phyloP scores from a whole-genome alignment of 2,797 vertebrate genomes.

The Synanceia verrucosa region DNA sequence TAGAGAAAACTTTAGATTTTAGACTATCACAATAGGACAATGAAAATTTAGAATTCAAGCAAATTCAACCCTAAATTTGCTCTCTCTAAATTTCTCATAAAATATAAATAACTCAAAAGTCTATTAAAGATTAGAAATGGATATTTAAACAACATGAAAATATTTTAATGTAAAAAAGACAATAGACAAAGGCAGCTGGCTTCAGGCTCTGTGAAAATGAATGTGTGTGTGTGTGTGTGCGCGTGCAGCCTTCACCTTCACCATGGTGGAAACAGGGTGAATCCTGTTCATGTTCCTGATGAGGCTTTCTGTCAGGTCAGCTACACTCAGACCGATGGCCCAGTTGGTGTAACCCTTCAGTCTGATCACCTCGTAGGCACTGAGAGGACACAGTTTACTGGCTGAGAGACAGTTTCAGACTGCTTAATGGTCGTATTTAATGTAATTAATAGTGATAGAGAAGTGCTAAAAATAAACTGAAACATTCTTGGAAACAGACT shows the following conservation, averaged over 20 bases:
- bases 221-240: not conserved
- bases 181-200: not conserved
- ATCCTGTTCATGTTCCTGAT: slow-evolving; percentile 90
- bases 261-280: slow-evolving; percentile 95
- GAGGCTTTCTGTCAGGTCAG: slow-evolving; percentile 92
- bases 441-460: not conserved
- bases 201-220: not conserved
- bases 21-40: not conserved
- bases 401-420: not conserved
- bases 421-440: not conserved
- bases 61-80: not conserved
- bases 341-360: slow-evolving; percentile 98
- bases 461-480: slow-evolving; percentile 4
- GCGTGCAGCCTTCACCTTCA: slow-evolving; percentile 85
- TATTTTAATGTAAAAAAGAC: no score
- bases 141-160: not conserved
- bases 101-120: not conserved
- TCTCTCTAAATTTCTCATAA: no score
- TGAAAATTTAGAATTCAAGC: not conserved
- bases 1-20: not conserved
- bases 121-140: no score
- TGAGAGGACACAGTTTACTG: slow-evolving; percentile 50
- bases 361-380: slow-evolving; percentile 96
- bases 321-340: slow-evolving; percentile 96
- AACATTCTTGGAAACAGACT: not conserved